Evolutionary conservation across 1,140 invertebrate species (phyloP).

Genomic region (Drosophila malerkotliana): DNA sequence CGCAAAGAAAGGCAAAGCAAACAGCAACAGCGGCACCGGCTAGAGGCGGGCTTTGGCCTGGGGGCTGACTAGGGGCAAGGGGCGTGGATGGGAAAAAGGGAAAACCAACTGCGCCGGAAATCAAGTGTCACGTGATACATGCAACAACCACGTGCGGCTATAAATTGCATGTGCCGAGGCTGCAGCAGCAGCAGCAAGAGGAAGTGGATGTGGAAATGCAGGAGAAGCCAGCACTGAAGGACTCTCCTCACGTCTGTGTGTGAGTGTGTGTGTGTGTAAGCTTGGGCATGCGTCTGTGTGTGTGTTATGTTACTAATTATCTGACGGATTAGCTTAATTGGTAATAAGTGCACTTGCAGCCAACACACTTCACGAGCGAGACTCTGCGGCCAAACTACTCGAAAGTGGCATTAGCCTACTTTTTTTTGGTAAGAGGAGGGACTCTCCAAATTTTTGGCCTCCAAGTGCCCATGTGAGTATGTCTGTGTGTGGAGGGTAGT

Average conservation of each 20-base stretch:
- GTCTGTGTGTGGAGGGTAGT: slow-evolving; percentile 15
- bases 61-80: slow-evolving; percentile 2
- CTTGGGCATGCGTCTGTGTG: slow-evolving; percentile 31
- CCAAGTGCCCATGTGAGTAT: slow-evolving; percentile 22
- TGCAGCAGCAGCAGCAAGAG: slow-evolving; percentile 42
- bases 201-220: slow-evolving; percentile 18
- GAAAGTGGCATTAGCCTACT: slow-evolving; percentile 80
- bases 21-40: slow-evolving; percentile 40
- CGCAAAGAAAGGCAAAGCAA: slow-evolving; percentile 77
- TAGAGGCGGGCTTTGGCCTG: background rate
- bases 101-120: slow-evolving; percentile 67
- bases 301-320: slow-evolving; percentile 83
- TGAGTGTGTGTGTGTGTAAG: slow-evolving; percentile 28
- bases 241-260: slow-evolving; percentile 14
- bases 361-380: slow-evolving; percentile 73
- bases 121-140: slow-evolving; percentile 81
- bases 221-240: slow-evolving; percentile 27
- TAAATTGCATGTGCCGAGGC: slow-evolving; percentile 79
- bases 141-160: slow-evolving; percentile 79
- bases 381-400: slow-evolving; percentile 76
- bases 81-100: slow-evolving; percentile 24
- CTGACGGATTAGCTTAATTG: slow-evolving; percentile 82
- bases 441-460: slow-evolving; percentile 49
- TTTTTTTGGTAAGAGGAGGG: slow-evolving; percentile 53
- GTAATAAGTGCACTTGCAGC: slow-evolving; percentile 81